Conservation (phyloP, 2,113 vertebrate genomes). For the Cricetomys ansorgei region DNA sequence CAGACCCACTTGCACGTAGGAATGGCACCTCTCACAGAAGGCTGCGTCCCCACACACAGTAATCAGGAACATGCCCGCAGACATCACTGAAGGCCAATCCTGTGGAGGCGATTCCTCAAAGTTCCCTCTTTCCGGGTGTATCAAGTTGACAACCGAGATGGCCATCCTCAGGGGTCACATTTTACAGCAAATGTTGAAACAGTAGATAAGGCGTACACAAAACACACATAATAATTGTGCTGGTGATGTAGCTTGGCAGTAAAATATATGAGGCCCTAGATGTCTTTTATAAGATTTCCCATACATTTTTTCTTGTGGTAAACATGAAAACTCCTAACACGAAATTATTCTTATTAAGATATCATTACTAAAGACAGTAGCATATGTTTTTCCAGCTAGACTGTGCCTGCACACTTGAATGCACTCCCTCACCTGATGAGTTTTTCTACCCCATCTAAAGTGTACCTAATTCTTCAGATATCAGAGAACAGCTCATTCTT, state of each 20-base stretch:
- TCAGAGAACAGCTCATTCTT: not conserved
- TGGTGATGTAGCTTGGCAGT: not conserved
- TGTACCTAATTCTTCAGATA: not conserved
- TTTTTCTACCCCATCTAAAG: not conserved
- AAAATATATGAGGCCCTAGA: not conserved
- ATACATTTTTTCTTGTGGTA: conserved; percentile 16
- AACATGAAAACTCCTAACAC: not conserved
- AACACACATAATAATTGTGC: not conserved
- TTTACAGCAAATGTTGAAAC: not conserved
- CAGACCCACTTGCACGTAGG: not conserved
- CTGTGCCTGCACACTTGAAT: not conserved
- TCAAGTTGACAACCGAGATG: not conserved
- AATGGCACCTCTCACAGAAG: not conserved
- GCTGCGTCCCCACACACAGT: not conserved
- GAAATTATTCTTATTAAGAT: conserved; percentile 26
- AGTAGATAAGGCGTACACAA: not conserved
- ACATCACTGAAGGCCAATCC: not conserved
- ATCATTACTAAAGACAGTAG: not conserved
- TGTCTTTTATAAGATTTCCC: not conserved
- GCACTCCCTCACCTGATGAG: not conserved
- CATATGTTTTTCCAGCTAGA: not conserved
- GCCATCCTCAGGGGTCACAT: not conserved
- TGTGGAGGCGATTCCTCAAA: not conserved
- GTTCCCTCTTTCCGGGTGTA: not conserved
- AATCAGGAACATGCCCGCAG: not conserved